Conservation (phyloP, 2,797 vertebrate species). For the Martes flavigula region DNA sequence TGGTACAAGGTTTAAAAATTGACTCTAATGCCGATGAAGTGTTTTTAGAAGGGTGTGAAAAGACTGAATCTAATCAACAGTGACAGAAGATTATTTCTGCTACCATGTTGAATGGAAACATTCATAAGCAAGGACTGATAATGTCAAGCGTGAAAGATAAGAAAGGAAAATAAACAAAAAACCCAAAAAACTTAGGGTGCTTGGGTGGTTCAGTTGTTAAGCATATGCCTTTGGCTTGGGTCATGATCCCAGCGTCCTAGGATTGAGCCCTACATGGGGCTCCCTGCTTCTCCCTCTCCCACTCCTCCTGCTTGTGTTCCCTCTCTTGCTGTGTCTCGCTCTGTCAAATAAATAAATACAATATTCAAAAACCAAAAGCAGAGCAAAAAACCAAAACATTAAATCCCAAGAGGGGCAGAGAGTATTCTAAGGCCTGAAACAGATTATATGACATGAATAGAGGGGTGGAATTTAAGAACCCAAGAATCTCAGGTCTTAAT, state of each 20-base stretch:
- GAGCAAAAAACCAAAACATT: background rate
- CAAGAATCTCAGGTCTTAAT: conserved; percentile 17
- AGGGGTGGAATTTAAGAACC: background rate
- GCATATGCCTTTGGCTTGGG: too few species aligned
- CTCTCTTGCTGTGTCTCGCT: too few species aligned
- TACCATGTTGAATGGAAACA: background rate
- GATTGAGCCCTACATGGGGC: too few species aligned
- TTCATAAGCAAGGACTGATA: conserved; percentile 11
- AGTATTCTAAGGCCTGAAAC: background rate
- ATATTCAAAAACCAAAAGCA: background rate
- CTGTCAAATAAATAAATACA: too few species aligned
- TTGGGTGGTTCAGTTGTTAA: too few species aligned
- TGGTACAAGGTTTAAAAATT: conserved; percentile 19
- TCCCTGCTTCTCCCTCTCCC: too few species aligned
- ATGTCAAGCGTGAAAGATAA: background rate
- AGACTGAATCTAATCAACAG: background rate
- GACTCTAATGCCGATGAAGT: conserved; percentile 17
- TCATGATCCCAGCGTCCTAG: too few species aligned
- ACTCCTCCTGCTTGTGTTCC: too few species aligned
- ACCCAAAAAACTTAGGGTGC: too few species aligned
- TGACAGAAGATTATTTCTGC: background rate
- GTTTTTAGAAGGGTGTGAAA: background rate
- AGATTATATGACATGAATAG: background rate
- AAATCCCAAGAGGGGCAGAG: background rate
- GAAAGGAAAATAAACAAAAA: too few species aligned